These are phyloP conservation scores for Notothenia coriiceps DNA, from an alignment of 2,113 vertebrate genomes.

Conservation along the genomic window DNA sequence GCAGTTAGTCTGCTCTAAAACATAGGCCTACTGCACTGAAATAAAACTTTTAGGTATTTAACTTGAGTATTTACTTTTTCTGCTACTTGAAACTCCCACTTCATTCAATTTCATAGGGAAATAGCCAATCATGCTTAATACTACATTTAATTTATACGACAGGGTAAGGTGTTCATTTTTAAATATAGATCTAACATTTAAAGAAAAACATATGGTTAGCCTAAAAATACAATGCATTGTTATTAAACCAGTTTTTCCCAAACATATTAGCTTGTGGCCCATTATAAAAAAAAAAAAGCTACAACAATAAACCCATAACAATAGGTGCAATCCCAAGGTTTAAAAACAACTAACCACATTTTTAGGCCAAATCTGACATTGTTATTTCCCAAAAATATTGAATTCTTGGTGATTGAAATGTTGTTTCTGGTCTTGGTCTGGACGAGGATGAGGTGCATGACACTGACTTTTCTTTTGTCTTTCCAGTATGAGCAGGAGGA, in stretches of 20 bases:
- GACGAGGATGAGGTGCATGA: neutral
- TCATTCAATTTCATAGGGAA: neutral
- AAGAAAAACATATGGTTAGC: neutral
- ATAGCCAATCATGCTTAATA: neutral
- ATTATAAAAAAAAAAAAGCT: neutral
- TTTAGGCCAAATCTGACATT: neutral
- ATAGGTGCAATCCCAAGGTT: neutral
- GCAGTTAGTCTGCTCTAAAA: too few species aligned
- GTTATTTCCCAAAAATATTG: neutral
- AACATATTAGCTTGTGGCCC: neutral
- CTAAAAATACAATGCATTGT: neutral
- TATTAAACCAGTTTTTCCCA: neutral
- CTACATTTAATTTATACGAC: neutral
- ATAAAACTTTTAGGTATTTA: too few species aligned
- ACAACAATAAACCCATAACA: too few species aligned
- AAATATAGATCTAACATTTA: neutral
- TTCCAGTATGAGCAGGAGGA: conserved; percentile 81
- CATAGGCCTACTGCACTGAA: too few species aligned
- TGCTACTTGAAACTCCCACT: too few species aligned
- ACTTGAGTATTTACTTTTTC: too few species aligned
- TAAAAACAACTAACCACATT: neutral
- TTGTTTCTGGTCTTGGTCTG: neutral
- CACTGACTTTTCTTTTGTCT: conserved; percentile 21
- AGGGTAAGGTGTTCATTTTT: neutral
- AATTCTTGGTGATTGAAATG: neutral